These are phyloP conservation scores for Rhizomys pruinosus DNA, from an alignment of 2,113 vertebrate species.

Conservation along the genomic window DNA sequence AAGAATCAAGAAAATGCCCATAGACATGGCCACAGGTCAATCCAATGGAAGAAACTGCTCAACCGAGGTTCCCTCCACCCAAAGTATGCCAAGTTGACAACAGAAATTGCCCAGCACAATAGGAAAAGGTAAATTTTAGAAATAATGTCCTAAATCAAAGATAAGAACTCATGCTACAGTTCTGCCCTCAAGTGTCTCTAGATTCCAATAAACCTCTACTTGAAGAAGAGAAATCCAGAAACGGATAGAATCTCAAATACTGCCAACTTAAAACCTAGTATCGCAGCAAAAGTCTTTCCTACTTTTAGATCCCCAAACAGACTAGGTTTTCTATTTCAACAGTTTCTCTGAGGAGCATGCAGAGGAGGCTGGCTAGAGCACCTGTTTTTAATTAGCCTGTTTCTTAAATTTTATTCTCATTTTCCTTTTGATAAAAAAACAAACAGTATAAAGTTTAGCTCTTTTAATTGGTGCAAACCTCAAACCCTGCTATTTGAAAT, in stretches of 20 bases:
- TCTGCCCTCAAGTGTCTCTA: slow-evolving; percentile 14
- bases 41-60: too few relatives aligned
- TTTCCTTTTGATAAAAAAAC: slow-evolving; percentile 60
- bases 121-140: slow-evolving; percentile 32
- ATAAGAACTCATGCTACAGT: background rate
- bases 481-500: slow-evolving; percentile 69
- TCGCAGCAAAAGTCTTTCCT: slow-evolving; percentile 41
- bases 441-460: slow-evolving; percentile 58
- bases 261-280: slow-evolving; percentile 18
- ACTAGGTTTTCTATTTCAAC: slow-evolving; percentile 54
- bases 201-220: slow-evolving; percentile 25
- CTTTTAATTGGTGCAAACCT: slow-evolving; percentile 62
- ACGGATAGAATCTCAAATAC: slow-evolving; percentile 31
- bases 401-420: slow-evolving; percentile 73
- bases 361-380: background rate
- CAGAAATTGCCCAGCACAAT: too few relatives aligned
- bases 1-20: too few relatives aligned
- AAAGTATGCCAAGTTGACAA: too few relatives aligned
- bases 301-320: slow-evolving; percentile 45
- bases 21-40: too few relatives aligned
- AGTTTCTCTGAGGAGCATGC: background rate
- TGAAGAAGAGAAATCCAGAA: slow-evolving; percentile 5
- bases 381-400: slow-evolving; percentile 68
- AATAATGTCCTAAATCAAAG: slow-evolving; percentile 58
- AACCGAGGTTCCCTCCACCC: too few relatives aligned